phyloP scores from a whole-genome alignment of 2,797 vertebrate species.

The Pseudochirops cupreus region DNA sequence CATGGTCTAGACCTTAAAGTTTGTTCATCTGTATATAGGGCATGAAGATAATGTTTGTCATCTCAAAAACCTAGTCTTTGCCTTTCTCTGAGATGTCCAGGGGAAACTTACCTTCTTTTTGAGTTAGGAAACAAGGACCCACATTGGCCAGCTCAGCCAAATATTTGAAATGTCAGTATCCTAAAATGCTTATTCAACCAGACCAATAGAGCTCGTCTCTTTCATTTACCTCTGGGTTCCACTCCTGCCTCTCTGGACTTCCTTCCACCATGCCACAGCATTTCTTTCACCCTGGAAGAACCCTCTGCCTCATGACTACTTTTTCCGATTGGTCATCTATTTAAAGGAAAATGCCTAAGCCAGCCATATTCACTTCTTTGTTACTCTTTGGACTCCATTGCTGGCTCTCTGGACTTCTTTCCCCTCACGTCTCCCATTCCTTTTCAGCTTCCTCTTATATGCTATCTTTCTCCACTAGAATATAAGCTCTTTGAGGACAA shows the following conservation, averaged over 20 bases:
- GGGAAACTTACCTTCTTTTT: background rate
- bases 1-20: background rate
- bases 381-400: background rate
- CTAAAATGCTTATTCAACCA: background rate
- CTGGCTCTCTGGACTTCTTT: background rate
- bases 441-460: background rate
- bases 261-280: background rate
- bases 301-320: background rate
- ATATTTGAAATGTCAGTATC: background rate
- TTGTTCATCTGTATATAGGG: background rate
- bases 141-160: background rate
- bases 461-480: background rate
- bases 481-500: background rate
- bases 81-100: background rate
- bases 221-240: background rate
- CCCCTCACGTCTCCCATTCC: background rate
- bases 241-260: background rate
- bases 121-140: background rate
- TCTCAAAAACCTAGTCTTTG: constrained; percentile 4
- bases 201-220: background rate
- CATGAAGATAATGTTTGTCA: background rate
- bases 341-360: background rate
- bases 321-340: background rate
- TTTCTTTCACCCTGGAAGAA: background rate
- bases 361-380: background rate